Conservation (phyloP, 2,888 invertebrate species). For the Drosophila macrospina region DNA sequence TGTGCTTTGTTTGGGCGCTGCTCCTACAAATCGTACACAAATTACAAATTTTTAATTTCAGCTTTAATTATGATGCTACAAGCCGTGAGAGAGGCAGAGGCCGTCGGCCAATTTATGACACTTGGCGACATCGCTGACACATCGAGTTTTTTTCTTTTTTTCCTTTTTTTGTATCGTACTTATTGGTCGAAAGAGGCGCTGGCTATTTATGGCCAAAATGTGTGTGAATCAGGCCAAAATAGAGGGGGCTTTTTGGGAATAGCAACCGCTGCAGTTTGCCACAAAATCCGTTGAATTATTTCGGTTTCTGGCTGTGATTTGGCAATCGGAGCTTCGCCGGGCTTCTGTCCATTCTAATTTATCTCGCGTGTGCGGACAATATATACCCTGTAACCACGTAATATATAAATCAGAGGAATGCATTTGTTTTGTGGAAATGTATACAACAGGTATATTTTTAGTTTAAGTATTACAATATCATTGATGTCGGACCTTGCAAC, state of each 20-base stretch:
- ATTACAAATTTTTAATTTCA: slow-evolving; percentile 41
- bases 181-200: slow-evolving; percentile 75
- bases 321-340: slow-evolving; percentile 23
- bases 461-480: too few species aligned
- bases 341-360: slow-evolving; percentile 58
- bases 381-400: slow-evolving; percentile 2
- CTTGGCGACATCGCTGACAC: slow-evolving; percentile 61
- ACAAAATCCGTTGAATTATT: slow-evolving; percentile 77
- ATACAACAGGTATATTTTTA: background rate
- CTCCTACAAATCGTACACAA: slow-evolving; percentile 36
- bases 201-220: slow-evolving; percentile 61
- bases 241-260: slow-evolving; percentile 7
- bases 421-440: background rate
- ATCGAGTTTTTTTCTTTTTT: slow-evolving; percentile 49
- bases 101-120: slow-evolving; percentile 66
- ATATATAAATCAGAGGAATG: background rate
- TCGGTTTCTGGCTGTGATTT: slow-evolving; percentile 73
- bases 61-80: slow-evolving; percentile 69
- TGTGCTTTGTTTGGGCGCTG: slow-evolving; percentile 4
- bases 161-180: slow-evolving; percentile 47
- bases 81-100: slow-evolving; percentile 12
- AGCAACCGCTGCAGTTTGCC: slow-evolving; percentile 56
- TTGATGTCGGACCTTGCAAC: too few species aligned
- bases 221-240: slow-evolving; percentile 45
- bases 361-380: slow-evolving; percentile 29